Evolutionary conservation across 1,140 invertebrate genomes (phyloP).

Genomic region (Macrobrachium nipponense): DNA sequence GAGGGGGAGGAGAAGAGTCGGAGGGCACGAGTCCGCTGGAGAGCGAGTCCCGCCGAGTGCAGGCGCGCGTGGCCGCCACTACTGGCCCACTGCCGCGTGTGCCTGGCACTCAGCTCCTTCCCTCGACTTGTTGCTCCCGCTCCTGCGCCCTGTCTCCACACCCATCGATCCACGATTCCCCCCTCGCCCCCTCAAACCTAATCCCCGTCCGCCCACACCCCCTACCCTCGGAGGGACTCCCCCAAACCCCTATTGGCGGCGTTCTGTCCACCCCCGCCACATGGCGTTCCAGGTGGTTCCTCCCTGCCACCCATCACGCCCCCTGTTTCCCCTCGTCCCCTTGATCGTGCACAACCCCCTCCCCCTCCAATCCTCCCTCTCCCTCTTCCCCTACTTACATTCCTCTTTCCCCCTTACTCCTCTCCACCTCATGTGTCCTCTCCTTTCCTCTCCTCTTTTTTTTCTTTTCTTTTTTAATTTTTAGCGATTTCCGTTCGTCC

Average conservation of each 20-base stretch:
- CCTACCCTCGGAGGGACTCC: no score
- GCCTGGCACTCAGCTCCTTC: slow-evolving; percentile 8
- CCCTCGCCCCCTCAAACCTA: neutral
- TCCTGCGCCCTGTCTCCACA: slow-evolving; percentile 26
- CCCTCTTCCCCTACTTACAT: neutral
- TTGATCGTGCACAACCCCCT: no score
- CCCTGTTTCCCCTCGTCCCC: no score
- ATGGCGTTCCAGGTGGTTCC: neutral
- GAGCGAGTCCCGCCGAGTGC: slow-evolving; percentile 18
- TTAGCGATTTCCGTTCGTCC: neutral
- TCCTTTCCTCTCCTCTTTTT: neutral
- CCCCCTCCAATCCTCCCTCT: neutral
- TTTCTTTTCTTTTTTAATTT: no score
- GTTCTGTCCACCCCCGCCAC: neutral
- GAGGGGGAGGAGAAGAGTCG: no score
- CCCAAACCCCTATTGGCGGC: no score
- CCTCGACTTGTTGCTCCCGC: slow-evolving; percentile 15
- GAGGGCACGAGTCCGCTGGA: neutral
- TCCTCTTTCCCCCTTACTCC: neutral
- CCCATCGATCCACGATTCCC: slow-evolving; percentile 29
- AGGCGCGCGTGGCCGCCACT: slow-evolving; percentile 32
- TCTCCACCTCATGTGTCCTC: neutral
- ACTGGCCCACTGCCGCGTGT: slow-evolving; percentile 40
- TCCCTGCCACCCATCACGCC: neutral
- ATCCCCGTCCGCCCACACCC: neutral